phyloP scores from a whole-genome alignment of 2,888 invertebrate species.

The Acleris literana region DNA sequence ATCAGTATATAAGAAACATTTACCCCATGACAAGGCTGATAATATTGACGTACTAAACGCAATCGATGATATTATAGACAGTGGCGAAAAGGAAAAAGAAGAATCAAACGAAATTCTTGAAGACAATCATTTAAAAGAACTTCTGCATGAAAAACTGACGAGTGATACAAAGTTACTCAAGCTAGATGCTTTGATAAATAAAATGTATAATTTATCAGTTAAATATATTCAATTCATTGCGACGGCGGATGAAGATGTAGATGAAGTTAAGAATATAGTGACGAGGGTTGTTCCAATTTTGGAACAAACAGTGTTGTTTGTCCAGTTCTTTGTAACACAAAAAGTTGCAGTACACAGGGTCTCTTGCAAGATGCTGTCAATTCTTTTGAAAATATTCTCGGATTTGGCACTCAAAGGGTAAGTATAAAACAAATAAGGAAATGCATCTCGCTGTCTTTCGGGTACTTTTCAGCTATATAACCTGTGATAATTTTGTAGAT shows the following conservation, averaged over 20 bases:
- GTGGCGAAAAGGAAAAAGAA: slow-evolving; percentile 58
- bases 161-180: slow-evolving; percentile 85
- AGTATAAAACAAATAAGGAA: slow-evolving; percentile 52
- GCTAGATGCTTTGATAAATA: slow-evolving; percentile 71
- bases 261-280: slow-evolving; percentile 62
- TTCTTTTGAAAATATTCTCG: slow-evolving; percentile 92
- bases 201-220: slow-evolving; percentile 65
- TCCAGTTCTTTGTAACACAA: slow-evolving; percentile 91
- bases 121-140: slow-evolving; percentile 87
- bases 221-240: slow-evolving; percentile 72
- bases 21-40: slow-evolving; percentile 55
- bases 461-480: not conserved
- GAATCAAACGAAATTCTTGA: slow-evolving; percentile 79
- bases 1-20: slow-evolving; percentile 73
- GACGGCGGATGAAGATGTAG: slow-evolving; percentile 46
- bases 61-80: slow-evolving; percentile 67
- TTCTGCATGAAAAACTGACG: slow-evolving; percentile 85
- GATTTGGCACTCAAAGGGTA: slow-evolving; percentile 89
- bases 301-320: slow-evolving; percentile 89
- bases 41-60: slow-evolving; percentile 61
- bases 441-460: too few species aligned
- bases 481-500: slow-evolving; percentile 83
- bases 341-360: slow-evolving; percentile 91
- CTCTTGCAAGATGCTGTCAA: slow-evolving; percentile 91
- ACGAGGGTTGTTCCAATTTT: slow-evolving; percentile 86